Percentiles rank a stretch among this genome's conserved stretches.
phyloP scores from a whole-genome alignment of 2,113 vertebrate species.

The Baryphthengus martii region DNA sequence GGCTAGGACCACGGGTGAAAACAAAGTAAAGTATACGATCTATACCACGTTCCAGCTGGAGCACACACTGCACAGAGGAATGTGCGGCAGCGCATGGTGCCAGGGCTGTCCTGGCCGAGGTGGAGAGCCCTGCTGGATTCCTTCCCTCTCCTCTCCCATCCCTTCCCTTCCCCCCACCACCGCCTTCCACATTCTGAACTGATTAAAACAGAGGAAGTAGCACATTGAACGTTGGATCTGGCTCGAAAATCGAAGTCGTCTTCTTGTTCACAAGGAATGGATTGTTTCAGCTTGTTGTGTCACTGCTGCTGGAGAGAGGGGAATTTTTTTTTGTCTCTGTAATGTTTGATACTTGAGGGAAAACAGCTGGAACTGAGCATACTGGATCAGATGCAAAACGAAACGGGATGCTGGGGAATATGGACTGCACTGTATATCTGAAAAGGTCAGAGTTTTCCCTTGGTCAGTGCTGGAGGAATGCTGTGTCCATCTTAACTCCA shows the following conservation, averaged over 20 bases:
- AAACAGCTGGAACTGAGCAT: constrained; percentile 81
- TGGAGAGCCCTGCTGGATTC: not conserved
- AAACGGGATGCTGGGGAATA: constrained; percentile 79
- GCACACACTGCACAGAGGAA: not conserved
- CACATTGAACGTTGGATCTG: constrained; percentile 63
- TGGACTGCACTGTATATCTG: constrained; percentile 72
- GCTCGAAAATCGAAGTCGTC: constrained; percentile 69
- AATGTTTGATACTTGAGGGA: constrained; percentile 83
- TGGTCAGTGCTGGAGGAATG: constrained; percentile 73
- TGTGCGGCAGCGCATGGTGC: not conserved
- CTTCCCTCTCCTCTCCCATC: not conserved
- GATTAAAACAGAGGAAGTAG: constrained; percentile 76
- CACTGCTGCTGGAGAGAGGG: constrained; percentile 71
- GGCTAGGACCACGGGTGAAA: not conserved
- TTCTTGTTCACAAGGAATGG: constrained; percentile 79
- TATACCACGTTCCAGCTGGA: constrained; percentile 25
- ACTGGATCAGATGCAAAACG: constrained; percentile 69
- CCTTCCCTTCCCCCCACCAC: not conserved
- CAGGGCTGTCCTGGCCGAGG: not conserved
- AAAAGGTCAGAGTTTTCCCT: constrained; percentile 82
- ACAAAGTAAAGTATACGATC: not conserved
- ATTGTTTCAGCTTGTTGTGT: constrained; percentile 80
- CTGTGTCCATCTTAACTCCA: constrained; percentile 49
- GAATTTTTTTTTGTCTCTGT: constrained; percentile 72
- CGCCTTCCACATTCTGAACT: constrained; percentile 60